phyloP scores from a whole-genome alignment of 2,888 invertebrate genomes.

The Trileptium ribeirensis region DNA sequence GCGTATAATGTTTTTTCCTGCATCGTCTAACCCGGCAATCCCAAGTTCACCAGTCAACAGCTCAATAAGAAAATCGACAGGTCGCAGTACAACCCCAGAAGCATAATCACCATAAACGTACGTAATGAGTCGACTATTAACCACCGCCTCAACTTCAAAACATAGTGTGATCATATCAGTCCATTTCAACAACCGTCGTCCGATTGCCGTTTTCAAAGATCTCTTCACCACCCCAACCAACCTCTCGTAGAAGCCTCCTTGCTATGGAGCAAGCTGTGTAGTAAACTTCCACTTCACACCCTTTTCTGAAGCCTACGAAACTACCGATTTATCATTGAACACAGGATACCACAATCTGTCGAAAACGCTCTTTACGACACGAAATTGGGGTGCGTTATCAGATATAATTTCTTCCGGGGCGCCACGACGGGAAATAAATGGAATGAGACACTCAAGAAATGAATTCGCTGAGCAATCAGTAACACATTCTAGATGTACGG shows the following conservation, averaged over 20 bases:
- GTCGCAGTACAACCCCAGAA: too few species aligned
- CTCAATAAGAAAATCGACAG: too few species aligned
- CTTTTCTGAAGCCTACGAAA: conserved; percentile 12
- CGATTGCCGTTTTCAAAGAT: background rate
- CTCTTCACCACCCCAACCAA: conserved; percentile 50
- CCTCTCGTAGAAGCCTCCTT: conserved; percentile 54
- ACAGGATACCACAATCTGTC: conserved; percentile 20
- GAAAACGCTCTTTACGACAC: conserved; percentile 47
- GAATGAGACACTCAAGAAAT: conserved; percentile 45
- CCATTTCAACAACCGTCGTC: background rate
- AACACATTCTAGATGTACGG: conserved; percentile 19
- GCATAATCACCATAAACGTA: too few species aligned
- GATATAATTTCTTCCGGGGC: conserved; percentile 45
- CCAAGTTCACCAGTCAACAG: too few species aligned
- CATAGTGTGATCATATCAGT: too few species aligned
- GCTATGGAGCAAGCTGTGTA: conserved; percentile 52
- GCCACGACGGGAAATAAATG: conserved; percentile 49
- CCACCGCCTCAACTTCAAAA: too few species aligned
- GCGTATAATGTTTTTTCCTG: too few species aligned
- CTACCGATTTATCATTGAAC: background rate
- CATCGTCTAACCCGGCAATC: too few species aligned
- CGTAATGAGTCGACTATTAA: conserved; percentile 3
- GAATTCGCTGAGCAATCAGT: conserved; percentile 41
- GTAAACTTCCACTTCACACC: conserved; percentile 48
- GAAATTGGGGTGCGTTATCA: conserved; percentile 53